A percentile compares a stretch with the other conserved stretches of the same genome.
phyloP scores from a whole-genome alignment of 2,888 invertebrate species.

The Lasioglossum vierecki region DNA sequence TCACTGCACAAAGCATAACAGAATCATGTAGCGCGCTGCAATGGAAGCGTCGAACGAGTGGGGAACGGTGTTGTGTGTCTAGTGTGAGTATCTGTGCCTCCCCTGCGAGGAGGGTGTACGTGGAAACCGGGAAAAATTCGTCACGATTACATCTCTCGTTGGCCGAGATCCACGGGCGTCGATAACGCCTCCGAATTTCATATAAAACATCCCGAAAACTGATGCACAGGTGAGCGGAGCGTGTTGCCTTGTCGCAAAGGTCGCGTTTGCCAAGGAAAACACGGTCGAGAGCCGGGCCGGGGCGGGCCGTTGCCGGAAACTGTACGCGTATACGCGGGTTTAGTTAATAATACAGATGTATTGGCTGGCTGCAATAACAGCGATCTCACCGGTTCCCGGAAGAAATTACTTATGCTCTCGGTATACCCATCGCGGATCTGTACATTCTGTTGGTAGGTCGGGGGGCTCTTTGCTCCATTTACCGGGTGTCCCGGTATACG shows the following conservation, averaged over 20 bases:
- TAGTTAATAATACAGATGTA: constrained; percentile 20
- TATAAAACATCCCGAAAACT: constrained; percentile 19
- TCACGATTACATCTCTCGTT: constrained; percentile 50
- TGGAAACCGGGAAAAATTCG: constrained; percentile 33
- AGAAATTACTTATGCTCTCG: constrained; percentile 5
- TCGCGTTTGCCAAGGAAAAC: constrained; percentile 50
- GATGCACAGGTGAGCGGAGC: constrained; percentile 22
- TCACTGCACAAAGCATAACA: constrained; percentile 57
- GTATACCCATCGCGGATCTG: constrained; percentile 23
- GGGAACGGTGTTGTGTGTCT: not conserved
- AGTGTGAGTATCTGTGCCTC: not conserved
- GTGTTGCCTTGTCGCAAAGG: not conserved
- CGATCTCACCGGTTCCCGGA: not conserved
- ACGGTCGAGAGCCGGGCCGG: not conserved
- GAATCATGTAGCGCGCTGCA: constrained; percentile 29
- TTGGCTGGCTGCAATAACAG: constrained; percentile 15
- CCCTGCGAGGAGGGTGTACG: not conserved
- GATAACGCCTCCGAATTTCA: constrained; percentile 40
- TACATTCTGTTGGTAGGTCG: constrained; percentile 10
- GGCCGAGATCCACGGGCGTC: constrained; percentile 51
- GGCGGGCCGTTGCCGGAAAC: not conserved
- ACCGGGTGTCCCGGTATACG: constrained; percentile 65
- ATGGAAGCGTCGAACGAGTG: constrained; percentile 5
- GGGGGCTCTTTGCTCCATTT: constrained; percentile 53
- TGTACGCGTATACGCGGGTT: not conserved